phyloP scores from a whole-genome alignment of 2,113 vertebrate genomes.

The Pelecanus crispus region DNA sequence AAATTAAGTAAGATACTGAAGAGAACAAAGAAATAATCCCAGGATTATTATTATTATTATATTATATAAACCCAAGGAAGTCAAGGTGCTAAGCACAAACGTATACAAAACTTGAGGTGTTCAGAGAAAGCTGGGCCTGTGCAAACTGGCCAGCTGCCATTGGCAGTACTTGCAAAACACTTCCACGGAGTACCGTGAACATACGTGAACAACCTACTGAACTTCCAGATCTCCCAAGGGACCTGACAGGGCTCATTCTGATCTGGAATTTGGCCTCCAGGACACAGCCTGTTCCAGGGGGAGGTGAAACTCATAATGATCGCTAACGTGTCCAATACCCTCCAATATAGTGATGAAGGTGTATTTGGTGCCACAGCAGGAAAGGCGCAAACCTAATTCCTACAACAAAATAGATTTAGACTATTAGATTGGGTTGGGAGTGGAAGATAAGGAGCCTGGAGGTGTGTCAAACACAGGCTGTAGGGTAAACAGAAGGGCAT shows the following conservation, averaged over 20 bases:
- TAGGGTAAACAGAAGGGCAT: not conserved
- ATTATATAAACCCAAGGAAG: no score
- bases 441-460: not conserved
- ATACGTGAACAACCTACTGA: not conserved
- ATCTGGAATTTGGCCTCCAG: not conserved
- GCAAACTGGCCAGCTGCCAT: not conserved
- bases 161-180: not conserved
- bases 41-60: no score
- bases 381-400: not conserved
- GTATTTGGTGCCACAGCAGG: not conserved
- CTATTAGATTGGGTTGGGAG: not conserved
- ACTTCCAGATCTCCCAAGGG: not conserved
- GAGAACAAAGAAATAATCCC: not conserved
- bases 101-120: not conserved
- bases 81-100: not conserved
- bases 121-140: not conserved
- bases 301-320: not conserved
- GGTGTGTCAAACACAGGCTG: not conserved
- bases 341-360: not conserved
- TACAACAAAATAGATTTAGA: not conserved
- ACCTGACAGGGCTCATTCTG: not conserved
- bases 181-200: not conserved
- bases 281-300: not conserved
- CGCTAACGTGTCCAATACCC: not conserved
- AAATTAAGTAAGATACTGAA: not conserved